Base-by-base conservation (phyloP, 2,113 vertebrate species). In the Chloropsis hardwickii region DNA sequence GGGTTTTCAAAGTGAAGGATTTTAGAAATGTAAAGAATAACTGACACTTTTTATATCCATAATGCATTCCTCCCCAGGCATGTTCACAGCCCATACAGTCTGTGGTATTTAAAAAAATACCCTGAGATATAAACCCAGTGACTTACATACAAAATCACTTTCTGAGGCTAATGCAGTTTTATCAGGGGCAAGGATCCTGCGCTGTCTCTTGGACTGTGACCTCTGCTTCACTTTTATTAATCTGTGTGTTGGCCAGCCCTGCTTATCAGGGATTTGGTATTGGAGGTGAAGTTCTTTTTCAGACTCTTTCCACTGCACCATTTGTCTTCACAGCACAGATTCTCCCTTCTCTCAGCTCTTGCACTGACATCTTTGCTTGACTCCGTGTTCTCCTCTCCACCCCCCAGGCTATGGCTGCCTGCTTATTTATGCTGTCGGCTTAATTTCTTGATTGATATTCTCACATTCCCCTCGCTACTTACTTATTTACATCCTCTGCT, bases 401-500 rank as follows among this genome's bases (percentile, higher is more conserved):
- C 92, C 95, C 93, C 86, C 48, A 64, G 93, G 96, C 95, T 96
- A 95, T 21, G 88, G 86, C 93, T 95, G 92, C 90, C 94, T 97
- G 90, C 94, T 96, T 97, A 96, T 97, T 97, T 97, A 96, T 96
- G 96, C 94, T 96, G 94, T 93, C 92, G 80, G 93, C 95, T 97
- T 97, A 96, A 96, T 97, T 97, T 90, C 96, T 79, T 97, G 95
- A 97, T 95, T 97, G 96, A 97, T 96, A 96, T 93, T 92, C 95
- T 96, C 94, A 90, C 92, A 81, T 94, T 96, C 94, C 96, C 96
- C 88, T 42, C 92, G 95, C 94, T 96, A 74, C 90, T 96, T 96
- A 97, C 37, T 97, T 97, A 96, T 96, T 97, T 97, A 97, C 94
- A 71, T 78, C 18, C 11, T 45, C 91, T 95, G 78, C 94, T 94